Conservation (phyloP, 1,140 invertebrate species). For the Parasteatoda tepidariorum region DNA sequence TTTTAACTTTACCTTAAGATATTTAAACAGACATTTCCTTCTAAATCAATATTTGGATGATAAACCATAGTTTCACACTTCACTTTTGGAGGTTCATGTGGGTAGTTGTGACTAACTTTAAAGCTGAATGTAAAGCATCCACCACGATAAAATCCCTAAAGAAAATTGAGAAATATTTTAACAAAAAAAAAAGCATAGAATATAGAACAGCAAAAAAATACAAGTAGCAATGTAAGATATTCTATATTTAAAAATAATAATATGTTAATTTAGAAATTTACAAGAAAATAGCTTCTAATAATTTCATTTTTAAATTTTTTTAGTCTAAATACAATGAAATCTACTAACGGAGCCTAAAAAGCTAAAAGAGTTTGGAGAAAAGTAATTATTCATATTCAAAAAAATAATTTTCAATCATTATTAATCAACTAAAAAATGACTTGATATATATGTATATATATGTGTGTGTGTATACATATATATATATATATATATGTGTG, state of each 20-base stretch:
- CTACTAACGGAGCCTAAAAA: too few species aligned
- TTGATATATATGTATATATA: too few species aligned
- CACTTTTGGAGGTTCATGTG: slow-evolving; percentile 95
- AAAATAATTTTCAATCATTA: too few species aligned
- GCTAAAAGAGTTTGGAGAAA: too few species aligned
- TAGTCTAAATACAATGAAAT: too few species aligned
- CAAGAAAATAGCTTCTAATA: background rate
- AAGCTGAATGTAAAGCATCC: slow-evolving; percentile 97
- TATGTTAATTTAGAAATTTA: background rate
- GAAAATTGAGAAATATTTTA: slow-evolving; percentile 3
- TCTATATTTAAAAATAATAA: background rate
- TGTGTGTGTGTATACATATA: too few species aligned
- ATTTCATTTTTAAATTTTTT: too few species aligned
- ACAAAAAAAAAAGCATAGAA: background rate
- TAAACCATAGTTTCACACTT: slow-evolving; percentile 89
- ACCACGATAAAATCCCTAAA: slow-evolving; percentile 90
- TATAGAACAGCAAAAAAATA: background rate
- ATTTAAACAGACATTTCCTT: slow-evolving; percentile 95
- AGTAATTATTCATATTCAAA: too few species aligned
- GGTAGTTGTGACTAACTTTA: slow-evolving; percentile 96
- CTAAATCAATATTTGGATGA: slow-evolving; percentile 95
- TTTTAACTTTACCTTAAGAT: slow-evolving; percentile 79
- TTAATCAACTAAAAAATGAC: too few species aligned
- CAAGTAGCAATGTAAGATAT: background rate
- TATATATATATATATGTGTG: too few species aligned